Conservation (phyloP, 2,888 invertebrate genomes). For the Euplexia lucipara region DNA sequence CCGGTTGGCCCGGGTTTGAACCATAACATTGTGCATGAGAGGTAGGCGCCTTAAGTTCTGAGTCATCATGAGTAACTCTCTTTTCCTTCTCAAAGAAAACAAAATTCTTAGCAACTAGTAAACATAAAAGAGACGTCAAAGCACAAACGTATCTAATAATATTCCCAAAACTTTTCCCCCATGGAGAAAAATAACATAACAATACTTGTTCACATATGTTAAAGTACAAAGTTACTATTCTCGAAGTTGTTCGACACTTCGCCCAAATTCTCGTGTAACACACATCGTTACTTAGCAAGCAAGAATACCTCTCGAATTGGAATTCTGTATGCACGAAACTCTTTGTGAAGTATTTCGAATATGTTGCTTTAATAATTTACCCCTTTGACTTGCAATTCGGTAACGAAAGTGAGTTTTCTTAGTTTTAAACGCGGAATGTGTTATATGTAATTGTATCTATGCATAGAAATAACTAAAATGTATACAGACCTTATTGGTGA, state of each 20-base stretch:
- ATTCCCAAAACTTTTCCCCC: conserved; percentile 19
- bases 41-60: too few relatives aligned
- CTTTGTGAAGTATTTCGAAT: conserved; percentile 27
- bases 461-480: too few relatives aligned
- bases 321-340: conserved; percentile 50
- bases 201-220: conserved; percentile 41
- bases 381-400: conserved; percentile 42
- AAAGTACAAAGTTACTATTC: conserved; percentile 40
- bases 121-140: conserved; percentile 35
- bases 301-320: conserved; percentile 21
- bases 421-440: conserved; percentile 10
- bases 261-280: conserved; percentile 26
- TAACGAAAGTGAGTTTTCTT: conserved; percentile 34
- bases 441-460: conserved; percentile 26
- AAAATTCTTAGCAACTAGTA: conserved; percentile 4
- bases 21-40: too few relatives aligned
- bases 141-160: conserved; percentile 39
- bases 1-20: too few relatives aligned
- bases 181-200: conserved; percentile 30
- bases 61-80: too few relatives aligned
- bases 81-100: conserved; percentile 20
- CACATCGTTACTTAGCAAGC: conserved; percentile 18
- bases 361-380: conserved; percentile 44
- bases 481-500: too few relatives aligned
- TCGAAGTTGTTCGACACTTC: conserved; percentile 44